Base-by-base conservation (phyloP, 2,113 vertebrate species). In the Cervus canadensis region DNA sequence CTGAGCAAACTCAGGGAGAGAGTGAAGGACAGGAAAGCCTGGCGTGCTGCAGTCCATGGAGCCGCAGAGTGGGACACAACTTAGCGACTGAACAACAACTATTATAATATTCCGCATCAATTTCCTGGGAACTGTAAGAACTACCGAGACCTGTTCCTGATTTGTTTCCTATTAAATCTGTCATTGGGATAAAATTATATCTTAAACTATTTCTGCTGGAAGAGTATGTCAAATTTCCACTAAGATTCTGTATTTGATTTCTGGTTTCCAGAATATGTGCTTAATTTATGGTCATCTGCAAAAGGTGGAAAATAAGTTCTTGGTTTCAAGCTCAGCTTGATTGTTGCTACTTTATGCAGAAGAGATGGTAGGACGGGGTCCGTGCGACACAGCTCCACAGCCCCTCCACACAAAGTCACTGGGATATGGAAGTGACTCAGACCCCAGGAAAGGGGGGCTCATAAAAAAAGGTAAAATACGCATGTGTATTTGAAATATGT, bases 381-480 rank as follows among this genome's bases (percentile, higher is more conserved):
- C 54, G 5, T 54, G n/a, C 11, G 52, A 25, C 17, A 3, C 3
- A 54, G 40, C 2, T 3, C 43, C 8, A n/a, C 2, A 45, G 7
- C 15, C 7, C 50, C 33, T 92, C 19, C 17, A 28, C 8, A 11
- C 1, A n/a, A 45, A 76, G 26, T 26, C 30, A 28, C 7, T n/a
- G 21, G 28, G 12, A 52, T 11, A 0, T 74, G 81, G 7, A 12
- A 30, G 19, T 59, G 15, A n/a, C 13, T 16, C 45, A 79, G 19
- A 21, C 64, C 13, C 48, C 48, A 50, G 48, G 48, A 50, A 50
- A 50, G 13, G 48, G 82, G 79, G 11, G 9, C 16, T 81, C 15
- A 85, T 57, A 25, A 60, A 52, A 71, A 90, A 89, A 17, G 25
- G 28, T 74, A 78, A 83, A 13, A 43, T 57, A 16, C 2, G 1